Percentiles rank a stretch among this genome's conserved stretches.
Evolutionary conservation across 2,113 vertebrate genomes (phyloP).

Genomic region (Callipepla squamata): DNA sequence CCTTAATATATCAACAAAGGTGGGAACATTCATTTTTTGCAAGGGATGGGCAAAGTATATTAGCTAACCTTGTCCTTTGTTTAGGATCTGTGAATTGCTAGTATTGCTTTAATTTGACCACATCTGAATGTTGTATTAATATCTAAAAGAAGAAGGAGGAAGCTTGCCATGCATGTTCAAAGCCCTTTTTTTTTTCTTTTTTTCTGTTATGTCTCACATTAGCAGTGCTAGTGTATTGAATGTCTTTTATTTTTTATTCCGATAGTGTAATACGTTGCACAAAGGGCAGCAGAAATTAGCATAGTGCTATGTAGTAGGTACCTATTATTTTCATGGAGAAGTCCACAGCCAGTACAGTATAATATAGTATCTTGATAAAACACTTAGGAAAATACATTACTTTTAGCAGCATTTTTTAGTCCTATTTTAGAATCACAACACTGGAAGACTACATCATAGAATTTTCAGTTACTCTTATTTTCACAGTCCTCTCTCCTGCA

Average conservation of each 20-base stretch:
- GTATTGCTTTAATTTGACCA: not conserved
- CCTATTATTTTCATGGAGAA: not conserved
- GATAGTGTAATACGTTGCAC: not conserved
- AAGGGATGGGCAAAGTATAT: not conserved
- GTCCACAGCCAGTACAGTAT: not conserved
- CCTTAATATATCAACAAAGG: not conserved
- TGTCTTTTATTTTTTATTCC: not conserved
- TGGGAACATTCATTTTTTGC: fast-evolving
- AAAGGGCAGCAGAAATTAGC: not conserved
- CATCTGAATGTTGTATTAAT: not conserved
- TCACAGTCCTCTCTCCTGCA: not conserved
- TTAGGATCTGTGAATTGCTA: not conserved
- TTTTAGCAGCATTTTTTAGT: not conserved
- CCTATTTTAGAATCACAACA: not conserved
- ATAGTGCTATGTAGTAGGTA: not conserved
- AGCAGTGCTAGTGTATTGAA: not conserved
- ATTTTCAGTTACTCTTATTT: constrained; percentile 26
- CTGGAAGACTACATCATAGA: not conserved
- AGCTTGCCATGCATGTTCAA: not conserved
- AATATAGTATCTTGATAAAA: not conserved
- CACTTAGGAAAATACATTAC: not conserved
- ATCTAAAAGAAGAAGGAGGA: not conserved
- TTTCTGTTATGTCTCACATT: fast-evolving
- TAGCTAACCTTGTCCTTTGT: not conserved
- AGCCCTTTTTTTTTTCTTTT: not conserved